Evolutionary conservation across 2,888 invertebrate genomes (phyloP).

Genomic region (Leptinotarsa tumamoca): DNA sequence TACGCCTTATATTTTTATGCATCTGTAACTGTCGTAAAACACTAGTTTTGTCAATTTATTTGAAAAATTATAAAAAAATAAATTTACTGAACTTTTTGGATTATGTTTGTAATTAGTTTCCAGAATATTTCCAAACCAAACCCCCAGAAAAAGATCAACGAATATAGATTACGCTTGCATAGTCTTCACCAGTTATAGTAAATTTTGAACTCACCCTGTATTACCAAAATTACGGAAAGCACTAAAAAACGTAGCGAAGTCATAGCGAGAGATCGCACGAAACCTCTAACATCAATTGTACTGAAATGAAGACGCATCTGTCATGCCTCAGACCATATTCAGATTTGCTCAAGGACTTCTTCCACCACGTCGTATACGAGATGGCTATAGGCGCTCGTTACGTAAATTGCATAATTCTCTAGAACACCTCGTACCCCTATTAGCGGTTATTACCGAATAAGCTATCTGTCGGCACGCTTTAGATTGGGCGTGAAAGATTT

Average conservation of each 20-base stretch:
- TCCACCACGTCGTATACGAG: conserved; percentile 33
- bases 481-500: conserved; percentile 9
- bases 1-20: too few relatives aligned
- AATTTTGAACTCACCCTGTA: conserved; percentile 48
- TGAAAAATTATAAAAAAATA: too few relatives aligned
- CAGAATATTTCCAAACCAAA: background rate
- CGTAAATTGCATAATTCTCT: conserved; percentile 21
- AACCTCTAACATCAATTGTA: conserved; percentile 43
- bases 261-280: conserved; percentile 41
- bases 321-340: conserved; percentile 27
- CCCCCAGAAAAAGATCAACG: background rate
- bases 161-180: background rate
- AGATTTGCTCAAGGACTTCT: conserved; percentile 49
- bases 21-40: too few relatives aligned
- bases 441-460: conserved; percentile 15
- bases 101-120: too few relatives aligned
- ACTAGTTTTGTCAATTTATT: too few relatives aligned
- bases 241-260: conserved; percentile 43
- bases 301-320: conserved; percentile 50
- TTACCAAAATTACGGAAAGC: conserved; percentile 42
- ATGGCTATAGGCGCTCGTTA: background rate
- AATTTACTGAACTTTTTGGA: too few relatives aligned
- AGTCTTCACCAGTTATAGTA: background rate
- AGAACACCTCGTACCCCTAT: conserved; percentile 14
- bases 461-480: background rate